Percentiles rank a stretch among this genome's conserved stretches.
These are phyloP conservation scores for Marasmarcha lunaedactyla DNA, from an alignment of 2,888 invertebrate genomes.

Conservation along the genomic window DNA sequence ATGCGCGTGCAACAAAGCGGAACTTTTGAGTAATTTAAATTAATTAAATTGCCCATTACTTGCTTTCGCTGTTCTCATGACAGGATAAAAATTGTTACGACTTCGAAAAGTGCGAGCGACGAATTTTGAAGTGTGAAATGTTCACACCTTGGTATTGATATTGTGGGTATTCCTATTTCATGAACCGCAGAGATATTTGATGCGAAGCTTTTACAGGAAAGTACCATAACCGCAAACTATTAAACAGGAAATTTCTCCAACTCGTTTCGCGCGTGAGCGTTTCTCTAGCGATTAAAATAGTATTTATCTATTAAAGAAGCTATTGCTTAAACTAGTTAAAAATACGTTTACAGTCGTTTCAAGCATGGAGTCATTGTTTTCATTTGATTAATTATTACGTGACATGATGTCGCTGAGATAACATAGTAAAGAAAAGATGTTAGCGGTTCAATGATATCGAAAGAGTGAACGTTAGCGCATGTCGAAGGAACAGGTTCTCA, in stretches of 20 bases:
- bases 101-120: not conserved
- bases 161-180: no score
- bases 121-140: no score
- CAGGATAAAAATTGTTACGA: not conserved
- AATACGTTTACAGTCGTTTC: no score
- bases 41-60: constrained; percentile 1
- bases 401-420: constrained; percentile 46
- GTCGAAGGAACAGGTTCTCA: constrained; percentile 52
- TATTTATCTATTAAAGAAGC: no score
- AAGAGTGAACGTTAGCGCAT: constrained; percentile 48
- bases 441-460: constrained; percentile 69
- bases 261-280: no score
- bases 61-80: constrained; percentile 1
- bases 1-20: not conserved
- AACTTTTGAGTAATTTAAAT: constrained; percentile 1
- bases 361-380: not conserved
- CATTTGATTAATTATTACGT: constrained; percentile 7
- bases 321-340: no score
- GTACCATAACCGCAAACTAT: no score
- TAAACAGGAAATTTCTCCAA: no score
- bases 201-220: no score
- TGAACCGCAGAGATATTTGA: no score
- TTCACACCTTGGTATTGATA: no score
- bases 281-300: no score
- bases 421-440: constrained; percentile 43